Evolutionary conservation across 2,888 invertebrate genomes (phyloP), one percentile per base, ranked within the genome.

Genomic region (Ophion costatus): DNA sequence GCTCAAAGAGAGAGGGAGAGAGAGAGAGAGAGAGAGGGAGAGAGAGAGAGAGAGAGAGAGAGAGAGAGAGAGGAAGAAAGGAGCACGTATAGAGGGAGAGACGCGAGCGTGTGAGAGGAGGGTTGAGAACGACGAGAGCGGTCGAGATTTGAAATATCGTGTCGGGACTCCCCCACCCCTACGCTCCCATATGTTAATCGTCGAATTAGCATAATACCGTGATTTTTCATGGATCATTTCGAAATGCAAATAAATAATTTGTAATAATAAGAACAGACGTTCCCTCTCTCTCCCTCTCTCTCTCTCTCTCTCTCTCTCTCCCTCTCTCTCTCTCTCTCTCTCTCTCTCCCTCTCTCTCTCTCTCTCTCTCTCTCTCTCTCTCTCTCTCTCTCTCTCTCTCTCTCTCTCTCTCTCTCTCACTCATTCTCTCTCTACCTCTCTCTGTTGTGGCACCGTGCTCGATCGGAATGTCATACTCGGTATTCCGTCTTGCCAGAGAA

Each of bases 201-300:
- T 88, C 87, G 89, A 89, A 93, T 93, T 93, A 93, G 92, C 93
- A 94, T 94, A 93, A 93, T 93, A 93, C 92, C 89, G 92, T 92
- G 93, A 93, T 93, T 93, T 93, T 92, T 93, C 93, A 93, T 91
- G 92, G 90, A 93, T 93, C 93, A 93, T 93, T 93, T 93, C 91
- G 92, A 93, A 93, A 93, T 91, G 91, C 93, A 93, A 93, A 93
- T 93, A 93, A 93, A 93, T 93, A 93, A 93, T 93, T 93, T 93
- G 93, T 93, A 93, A 93, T 92, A 92, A 93, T 92, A 92, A 92
- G 91, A 90, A 90, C 89, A 89, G 89, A 90, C 90, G 89, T 85
- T 71, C 73, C 20, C 29, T n/a, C 33, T 29, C 61, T 73, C 79
- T 70, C 64, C 76, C 77, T 81, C 56, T 17, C 59, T 63, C 69